Conservation (phyloP, 2,888 invertebrate species). For the Aphrophora alni region DNA sequence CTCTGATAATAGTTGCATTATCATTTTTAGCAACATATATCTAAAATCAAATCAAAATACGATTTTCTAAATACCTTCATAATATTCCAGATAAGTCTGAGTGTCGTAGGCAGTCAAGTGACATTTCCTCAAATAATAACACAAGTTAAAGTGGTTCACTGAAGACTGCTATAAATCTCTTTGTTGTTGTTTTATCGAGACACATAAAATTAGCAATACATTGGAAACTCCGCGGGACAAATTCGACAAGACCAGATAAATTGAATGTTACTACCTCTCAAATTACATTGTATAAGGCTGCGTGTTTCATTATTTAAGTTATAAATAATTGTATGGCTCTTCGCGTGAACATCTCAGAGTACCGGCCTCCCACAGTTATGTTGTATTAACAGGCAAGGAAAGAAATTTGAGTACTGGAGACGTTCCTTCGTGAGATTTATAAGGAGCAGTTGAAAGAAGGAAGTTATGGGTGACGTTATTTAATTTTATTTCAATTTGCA, state of each 20-base stretch:
- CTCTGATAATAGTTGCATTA: too few relatives aligned
- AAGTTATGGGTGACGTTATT: background rate
- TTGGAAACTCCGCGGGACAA: background rate
- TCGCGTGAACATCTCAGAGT: background rate
- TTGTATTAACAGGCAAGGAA: too few relatives aligned
- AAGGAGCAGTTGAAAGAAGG: background rate
- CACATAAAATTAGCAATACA: background rate
- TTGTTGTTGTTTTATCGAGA: background rate
- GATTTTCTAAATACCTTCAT: too few relatives aligned
- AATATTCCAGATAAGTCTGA: too few relatives aligned
- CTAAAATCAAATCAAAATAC: too few relatives aligned
- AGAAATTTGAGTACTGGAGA: background rate
- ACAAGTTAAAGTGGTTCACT: too few relatives aligned
- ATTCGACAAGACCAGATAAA: background rate
- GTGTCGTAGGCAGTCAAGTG: too few relatives aligned
- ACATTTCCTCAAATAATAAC: too few relatives aligned
- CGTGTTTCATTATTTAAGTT: background rate
- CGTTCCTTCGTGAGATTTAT: background rate
- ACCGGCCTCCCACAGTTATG: background rate
- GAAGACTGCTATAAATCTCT: background rate
- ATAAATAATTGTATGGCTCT: background rate
- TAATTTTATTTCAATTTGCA: slow-evolving; percentile 2
- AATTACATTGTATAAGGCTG: background rate
- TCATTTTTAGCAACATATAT: too few relatives aligned
- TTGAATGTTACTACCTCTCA: background rate